Evolutionary conservation across 2,797 vertebrate species (phyloP), one percentile per base, ranked within the genome.

Genomic region (Rhinophrynus dorsalis): DNA sequence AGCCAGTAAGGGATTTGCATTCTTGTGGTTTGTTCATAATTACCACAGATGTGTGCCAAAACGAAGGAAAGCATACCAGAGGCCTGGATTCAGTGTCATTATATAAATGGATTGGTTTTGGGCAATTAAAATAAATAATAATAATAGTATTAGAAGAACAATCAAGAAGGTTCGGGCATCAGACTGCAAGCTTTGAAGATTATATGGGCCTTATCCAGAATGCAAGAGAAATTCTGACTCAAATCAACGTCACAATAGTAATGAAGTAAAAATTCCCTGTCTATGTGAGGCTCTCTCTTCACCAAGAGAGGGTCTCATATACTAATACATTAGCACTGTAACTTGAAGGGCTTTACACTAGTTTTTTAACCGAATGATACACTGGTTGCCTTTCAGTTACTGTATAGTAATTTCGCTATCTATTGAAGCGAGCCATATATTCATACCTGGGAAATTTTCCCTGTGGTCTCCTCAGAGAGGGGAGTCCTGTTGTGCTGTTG

Each of bases 21-120:
- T 69, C 57, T 69, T 69, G 67, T 61, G 67, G 67, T 61, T 69
- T 33, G 35, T n/a, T 44, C 9, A 33, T 60, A 69, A 69, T 69
- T 60, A 69, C 57, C n/a, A 12, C 35, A 20, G 35, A 50, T 29
- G 12, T 17, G 47, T n/a, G 56, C 57, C 56, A 68, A 61, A 52
- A 40, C 52, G 15, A 32, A 26, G 26, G 45, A 57, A 27, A 24
- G 11, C 54, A 17, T 15, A 52, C n/a, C 5, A 57, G n/a, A 58
- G 35, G 5, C 3, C 35, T 26, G 35, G 52, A 38, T 45, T 11
- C 29, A 37, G 52, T 23, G 5, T 27, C 5, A 57, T 37, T 20
- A 9, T 37, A 58, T 18, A 9, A 35, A 50, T 27, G 11, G 52
- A 56, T 45, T 29, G 27, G 50, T 18, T 42, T 8, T 3, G 24